Evolutionary conservation across 92 coral and sea anemone species (phyloP), one percentile per base, ranked within the genome.

Genomic region (Scolanthus callimorphus): DNA sequence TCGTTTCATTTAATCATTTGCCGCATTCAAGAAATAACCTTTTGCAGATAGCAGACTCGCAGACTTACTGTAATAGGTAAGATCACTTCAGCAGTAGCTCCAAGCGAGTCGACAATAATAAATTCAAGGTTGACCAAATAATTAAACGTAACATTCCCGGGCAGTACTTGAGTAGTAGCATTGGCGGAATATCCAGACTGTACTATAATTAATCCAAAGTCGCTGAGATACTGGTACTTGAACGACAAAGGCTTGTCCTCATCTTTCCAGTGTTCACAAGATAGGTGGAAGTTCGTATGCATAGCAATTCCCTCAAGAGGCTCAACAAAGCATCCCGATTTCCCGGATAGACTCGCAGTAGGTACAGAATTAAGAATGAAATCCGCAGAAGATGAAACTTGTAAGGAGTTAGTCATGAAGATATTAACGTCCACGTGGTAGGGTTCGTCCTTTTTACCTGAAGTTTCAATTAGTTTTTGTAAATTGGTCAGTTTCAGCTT

Each of bases 221-320:
- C 57, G 15, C 65, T 68, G 9, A 57, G 2, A 12, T 68, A 68
- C 29, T 56, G 58, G 25, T 55, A 68, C 46, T 68, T 27, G 48
- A 37, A 68, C 3, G 34, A 24, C 24, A 68, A 19, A 0, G 75
- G 75, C 3, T 44, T 25, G 27, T 68, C 75, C 3, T 68, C 57
- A 23, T 68, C 75, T 47, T 56, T 44, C 75, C 75, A 68, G 54
- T 49, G 59, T n/a, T 45, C 57, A 22, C 75, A 68, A 11, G 75
- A 68, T 46, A 68, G 29, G n/a, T 44, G 52, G 22, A 44, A 68
- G 28, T 68, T 50, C n/a, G 75, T 68, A 3, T 68, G 47, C 75
- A 68, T 68, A n/a, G 75, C 75, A 20, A 25, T 15, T 4, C 75
- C 75, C 45, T 27, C 56, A 11, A 25, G 52, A 12, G 65, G 64